phyloP scores from a whole-genome alignment of 2,113 vertebrate genomes.

The Cyprinus carpio region DNA sequence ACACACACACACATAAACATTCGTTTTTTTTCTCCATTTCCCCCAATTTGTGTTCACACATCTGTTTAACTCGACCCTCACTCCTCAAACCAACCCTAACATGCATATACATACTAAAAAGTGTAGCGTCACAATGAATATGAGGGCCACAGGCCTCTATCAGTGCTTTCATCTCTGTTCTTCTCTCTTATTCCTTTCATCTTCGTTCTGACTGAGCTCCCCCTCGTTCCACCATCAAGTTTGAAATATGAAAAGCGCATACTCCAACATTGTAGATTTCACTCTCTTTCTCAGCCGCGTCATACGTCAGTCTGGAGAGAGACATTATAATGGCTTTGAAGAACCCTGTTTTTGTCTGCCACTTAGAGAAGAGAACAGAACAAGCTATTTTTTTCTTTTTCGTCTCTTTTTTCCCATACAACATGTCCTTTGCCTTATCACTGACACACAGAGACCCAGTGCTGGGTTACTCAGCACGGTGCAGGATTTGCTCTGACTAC shows the following conservation, averaged over 20 bases:
- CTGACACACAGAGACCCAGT: constrained; percentile 51
- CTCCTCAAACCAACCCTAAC: constrained; percentile 12
- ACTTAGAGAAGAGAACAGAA: constrained; percentile 39
- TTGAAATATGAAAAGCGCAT: constrained; percentile 35
- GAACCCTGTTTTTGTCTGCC: constrained; percentile 35
- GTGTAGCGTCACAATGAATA: background rate
- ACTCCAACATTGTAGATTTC: constrained; percentile 26
- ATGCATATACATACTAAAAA: background rate
- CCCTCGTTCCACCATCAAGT: constrained; percentile 6
- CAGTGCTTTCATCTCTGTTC: constrained; percentile 50
- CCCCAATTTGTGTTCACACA: constrained; percentile 14
- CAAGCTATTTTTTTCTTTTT: constrained; percentile 29
- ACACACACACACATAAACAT: background rate
- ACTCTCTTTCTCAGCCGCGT: background rate
- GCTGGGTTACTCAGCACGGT: constrained; percentile 4
- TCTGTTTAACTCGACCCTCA: constrained; percentile 10
- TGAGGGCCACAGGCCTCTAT: constrained; percentile 35
- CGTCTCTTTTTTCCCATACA: constrained; percentile 3
- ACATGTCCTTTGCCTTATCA: constrained; percentile 50
- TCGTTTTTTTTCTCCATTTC: background rate
- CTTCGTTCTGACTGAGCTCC: constrained; percentile 25
- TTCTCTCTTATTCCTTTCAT: constrained; percentile 47
- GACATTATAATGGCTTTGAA: constrained; percentile 51
- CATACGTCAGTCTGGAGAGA: constrained; percentile 39
- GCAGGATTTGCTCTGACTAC: constrained; percentile 38